Conservation (phyloP, 2,888 invertebrate genomes). For the Atrina japonica region DNA sequence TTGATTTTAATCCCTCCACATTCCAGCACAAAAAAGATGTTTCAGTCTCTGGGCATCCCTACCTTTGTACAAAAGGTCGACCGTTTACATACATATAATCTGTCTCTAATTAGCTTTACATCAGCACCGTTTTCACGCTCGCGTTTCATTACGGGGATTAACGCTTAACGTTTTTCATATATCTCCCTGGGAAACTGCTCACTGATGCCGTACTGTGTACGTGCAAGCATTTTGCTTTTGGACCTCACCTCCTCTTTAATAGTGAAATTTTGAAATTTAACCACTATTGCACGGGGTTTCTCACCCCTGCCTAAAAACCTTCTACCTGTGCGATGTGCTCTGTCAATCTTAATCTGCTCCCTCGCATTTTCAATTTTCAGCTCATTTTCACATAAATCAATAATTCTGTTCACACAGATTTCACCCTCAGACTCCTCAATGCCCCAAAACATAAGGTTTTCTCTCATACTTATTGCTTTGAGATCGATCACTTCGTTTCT, state of each 20-base stretch:
- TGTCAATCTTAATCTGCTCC: neutral
- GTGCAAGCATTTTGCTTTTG: constrained; percentile 1
- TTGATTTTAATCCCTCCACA: neutral
- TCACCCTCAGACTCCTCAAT: too few relatives aligned
- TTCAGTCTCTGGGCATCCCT: neutral
- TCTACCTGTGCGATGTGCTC: constrained; percentile 5
- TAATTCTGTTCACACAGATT: too few relatives aligned
- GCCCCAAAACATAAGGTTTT: too few relatives aligned
- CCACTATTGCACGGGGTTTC: neutral
- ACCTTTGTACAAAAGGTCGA: neutral
- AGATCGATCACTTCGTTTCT: too few relatives aligned
- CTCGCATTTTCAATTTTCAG: too few relatives aligned
- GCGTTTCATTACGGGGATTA: neutral
- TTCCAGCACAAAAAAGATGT: too few relatives aligned
- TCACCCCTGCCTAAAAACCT: neutral
- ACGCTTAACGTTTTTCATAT: constrained; percentile 2
- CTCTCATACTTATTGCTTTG: too few relatives aligned
- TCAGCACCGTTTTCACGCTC: neutral
- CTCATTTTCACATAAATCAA: too few relatives aligned
- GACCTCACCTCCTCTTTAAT: neutral
- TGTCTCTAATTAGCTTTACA: neutral
- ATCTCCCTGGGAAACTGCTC: constrained; percentile 1
- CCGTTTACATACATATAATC: neutral
- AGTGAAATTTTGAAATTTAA: neutral
- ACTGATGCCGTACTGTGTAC: neutral